Evolutionary conservation across 2,113 vertebrate genomes (phyloP).

Genomic region (Lonchura striata): DNA sequence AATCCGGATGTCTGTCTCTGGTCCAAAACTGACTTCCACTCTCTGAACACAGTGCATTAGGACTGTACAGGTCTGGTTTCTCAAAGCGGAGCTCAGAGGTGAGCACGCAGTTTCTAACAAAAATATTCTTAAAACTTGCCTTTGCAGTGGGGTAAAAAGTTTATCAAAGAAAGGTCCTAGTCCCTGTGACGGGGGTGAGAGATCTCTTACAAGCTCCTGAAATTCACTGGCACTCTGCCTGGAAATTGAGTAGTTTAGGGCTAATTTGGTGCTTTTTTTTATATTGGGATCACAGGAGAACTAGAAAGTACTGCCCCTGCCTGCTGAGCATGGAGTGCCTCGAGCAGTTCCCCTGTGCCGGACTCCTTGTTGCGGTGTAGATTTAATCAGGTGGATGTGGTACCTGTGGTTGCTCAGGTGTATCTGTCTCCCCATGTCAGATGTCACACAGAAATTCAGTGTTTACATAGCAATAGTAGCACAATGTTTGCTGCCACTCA

Average conservation of each 20-base stretch:
- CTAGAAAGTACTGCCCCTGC: background rate
- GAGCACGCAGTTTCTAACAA: rapidly evolving
- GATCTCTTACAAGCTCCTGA: background rate
- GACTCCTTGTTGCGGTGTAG: rapidly evolving
- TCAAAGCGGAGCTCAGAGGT: background rate
- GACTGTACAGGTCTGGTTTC: background rate
- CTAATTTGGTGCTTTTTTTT: background rate
- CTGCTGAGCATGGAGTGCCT: background rate
- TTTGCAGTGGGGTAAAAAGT: background rate
- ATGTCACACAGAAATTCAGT: rapidly evolving
- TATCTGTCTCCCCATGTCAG: background rate
- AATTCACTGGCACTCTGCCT: background rate
- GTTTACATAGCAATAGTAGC: background rate
- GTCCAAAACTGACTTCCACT: background rate
- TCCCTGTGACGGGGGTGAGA: background rate
- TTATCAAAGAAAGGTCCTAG: background rate
- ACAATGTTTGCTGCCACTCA: background rate
- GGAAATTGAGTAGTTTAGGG: background rate
- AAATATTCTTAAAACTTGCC: background rate
- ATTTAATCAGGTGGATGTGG: too few relatives aligned
- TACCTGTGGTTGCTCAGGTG: background rate
- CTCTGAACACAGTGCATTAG: background rate
- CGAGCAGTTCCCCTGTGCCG: rapidly evolving
- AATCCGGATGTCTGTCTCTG: background rate
- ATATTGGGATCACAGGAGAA: background rate